Evolutionary conservation across 2,113 vertebrate genomes (phyloP).

Genomic region (Mormoops blainvillei): DNA sequence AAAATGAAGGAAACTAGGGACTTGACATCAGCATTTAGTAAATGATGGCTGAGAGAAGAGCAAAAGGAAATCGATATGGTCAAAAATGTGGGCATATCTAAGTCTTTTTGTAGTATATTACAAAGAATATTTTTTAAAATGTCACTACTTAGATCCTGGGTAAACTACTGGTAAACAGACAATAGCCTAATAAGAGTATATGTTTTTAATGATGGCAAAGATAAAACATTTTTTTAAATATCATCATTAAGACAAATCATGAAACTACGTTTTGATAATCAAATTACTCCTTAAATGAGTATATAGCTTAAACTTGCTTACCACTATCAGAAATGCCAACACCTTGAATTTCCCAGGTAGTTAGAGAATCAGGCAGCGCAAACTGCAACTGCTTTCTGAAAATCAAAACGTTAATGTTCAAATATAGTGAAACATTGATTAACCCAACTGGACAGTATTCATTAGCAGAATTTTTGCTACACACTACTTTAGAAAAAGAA

Average conservation of each 20-base stretch:
- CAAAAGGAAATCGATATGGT: background rate
- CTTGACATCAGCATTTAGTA: background rate
- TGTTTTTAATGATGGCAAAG: background rate
- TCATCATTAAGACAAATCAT: background rate
- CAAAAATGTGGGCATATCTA: background rate
- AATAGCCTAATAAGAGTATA: background rate
- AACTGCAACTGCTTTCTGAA: conserved; percentile 73
- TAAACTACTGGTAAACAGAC: background rate
- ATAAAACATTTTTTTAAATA: background rate
- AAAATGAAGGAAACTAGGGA: background rate
- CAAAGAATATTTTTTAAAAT: background rate
- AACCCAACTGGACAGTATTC: background rate
- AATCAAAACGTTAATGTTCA: conserved; percentile 44
- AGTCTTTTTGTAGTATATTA: background rate
- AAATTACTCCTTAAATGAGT: background rate
- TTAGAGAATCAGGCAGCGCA: conserved; percentile 90
- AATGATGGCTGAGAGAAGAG: background rate
- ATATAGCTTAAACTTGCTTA: conserved; percentile 55
- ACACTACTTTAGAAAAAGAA: background rate
- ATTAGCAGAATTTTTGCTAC: conserved; percentile 1
- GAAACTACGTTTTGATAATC: background rate
- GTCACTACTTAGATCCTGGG: background rate
- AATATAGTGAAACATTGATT: background rate
- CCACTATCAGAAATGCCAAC: conserved; percentile 89
- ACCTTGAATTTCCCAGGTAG: conserved; percentile 92